These are phyloP conservation scores for Moxostoma hubbsi DNA, from an alignment of 2,797 vertebrate species.

Conservation along the genomic window DNA sequence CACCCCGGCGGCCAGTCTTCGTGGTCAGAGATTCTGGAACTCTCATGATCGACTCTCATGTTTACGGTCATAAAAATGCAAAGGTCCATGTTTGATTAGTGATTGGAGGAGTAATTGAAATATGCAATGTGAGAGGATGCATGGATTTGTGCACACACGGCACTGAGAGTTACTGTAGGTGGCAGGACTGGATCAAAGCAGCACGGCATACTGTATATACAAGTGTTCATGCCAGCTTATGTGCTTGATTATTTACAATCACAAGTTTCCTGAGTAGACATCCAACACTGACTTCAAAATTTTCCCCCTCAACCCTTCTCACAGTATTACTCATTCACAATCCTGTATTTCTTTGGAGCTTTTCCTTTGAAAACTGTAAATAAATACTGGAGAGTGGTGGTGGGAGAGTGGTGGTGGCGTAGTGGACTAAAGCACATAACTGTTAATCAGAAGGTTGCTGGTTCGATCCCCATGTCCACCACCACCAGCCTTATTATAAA, in stretches of 20 bases:
- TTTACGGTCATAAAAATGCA: slow-evolving; percentile 44
- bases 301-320: slow-evolving; percentile 60
- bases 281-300: slow-evolving; percentile 58
- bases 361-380: too few species aligned
- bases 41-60: slow-evolving; percentile 36
- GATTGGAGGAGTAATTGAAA: slow-evolving; percentile 62
- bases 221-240: slow-evolving; percentile 59
- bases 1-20: slow-evolving; percentile 63
- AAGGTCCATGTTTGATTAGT: slow-evolving; percentile 60
- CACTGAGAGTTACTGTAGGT: slow-evolving; percentile 60
- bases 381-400: too few species aligned
- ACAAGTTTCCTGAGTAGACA: slow-evolving; percentile 58
- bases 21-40: slow-evolving; percentile 55
- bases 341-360: slow-evolving; percentile 29
- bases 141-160: slow-evolving; percentile 46
- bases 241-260: slow-evolving; percentile 64
- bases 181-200: slow-evolving; percentile 63
- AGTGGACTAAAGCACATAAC: too few species aligned
- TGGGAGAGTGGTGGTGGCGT: too few species aligned
- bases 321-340: slow-evolving; percentile 71
- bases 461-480: too few species aligned
- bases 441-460: too few species aligned
- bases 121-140: slow-evolving; percentile 54
- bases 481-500: too few species aligned
- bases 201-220: slow-evolving; percentile 17